A percentile compares a stretch with the other conserved stretches of the same genome.
Evolutionary conservation across 2,888 invertebrate species (phyloP).

Genomic region (Drosophila rellima): DNA sequence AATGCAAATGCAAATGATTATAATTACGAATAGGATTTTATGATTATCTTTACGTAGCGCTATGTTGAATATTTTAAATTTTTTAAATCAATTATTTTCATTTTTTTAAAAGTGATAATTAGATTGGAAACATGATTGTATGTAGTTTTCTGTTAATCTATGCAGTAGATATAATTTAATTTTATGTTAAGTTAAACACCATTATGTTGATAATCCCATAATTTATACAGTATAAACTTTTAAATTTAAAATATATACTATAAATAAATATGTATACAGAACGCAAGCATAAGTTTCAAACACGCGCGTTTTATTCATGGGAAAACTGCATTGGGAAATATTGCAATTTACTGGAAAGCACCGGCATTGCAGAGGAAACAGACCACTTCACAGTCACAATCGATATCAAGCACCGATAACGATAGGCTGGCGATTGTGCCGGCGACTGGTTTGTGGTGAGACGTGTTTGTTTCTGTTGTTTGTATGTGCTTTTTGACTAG

Average conservation of each 20-base stretch:
- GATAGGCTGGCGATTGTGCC: constrained; percentile 18
- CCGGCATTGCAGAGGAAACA: not conserved
- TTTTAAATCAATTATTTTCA: constrained; percentile 68
- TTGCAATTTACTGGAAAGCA: not conserved
- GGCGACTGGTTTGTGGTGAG: constrained; percentile 26
- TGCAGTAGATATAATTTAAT: constrained; percentile 66
- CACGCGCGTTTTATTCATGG: constrained; percentile 9
- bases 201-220: constrained; percentile 54
- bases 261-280: constrained; percentile 39
- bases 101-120: constrained; percentile 73
- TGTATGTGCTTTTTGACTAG: constrained; percentile 5
- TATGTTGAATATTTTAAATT: constrained; percentile 52
- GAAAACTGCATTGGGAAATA: not conserved
- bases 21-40: constrained; percentile 28
- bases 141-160: constrained; percentile 67
- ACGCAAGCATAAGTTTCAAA: constrained; percentile 51
- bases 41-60: constrained; percentile 49
- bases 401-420: constrained; percentile 18
- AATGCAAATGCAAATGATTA: constrained; percentile 9
- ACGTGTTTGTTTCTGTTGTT: constrained; percentile 15
- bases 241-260: constrained; percentile 54
- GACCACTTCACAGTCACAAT: not conserved
- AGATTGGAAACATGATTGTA: constrained; percentile 62
- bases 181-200: constrained; percentile 51
- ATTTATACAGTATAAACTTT: constrained; percentile 72